phyloP scores from a whole-genome alignment of 2,797 vertebrate species.

The Gymnoscopelus braueri region DNA sequence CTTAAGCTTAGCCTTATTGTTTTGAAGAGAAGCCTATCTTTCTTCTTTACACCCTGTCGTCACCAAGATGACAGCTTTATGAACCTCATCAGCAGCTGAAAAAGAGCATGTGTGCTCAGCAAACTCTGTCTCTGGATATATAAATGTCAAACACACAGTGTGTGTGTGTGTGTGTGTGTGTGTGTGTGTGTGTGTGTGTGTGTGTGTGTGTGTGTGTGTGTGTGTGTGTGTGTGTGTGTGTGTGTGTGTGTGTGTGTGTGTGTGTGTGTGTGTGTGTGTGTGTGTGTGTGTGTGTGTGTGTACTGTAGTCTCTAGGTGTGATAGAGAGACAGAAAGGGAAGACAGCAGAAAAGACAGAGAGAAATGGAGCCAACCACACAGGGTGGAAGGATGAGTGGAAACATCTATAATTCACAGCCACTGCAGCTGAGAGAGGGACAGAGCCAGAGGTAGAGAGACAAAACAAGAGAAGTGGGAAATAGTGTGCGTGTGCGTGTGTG shows the following conservation, averaged over 20 bases:
- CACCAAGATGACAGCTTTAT: not conserved
- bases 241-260: not conserved
- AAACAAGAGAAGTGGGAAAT: constrained; percentile 10
- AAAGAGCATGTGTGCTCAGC: constrained; percentile 4
- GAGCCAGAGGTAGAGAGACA: constrained; percentile 11
- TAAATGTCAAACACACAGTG: not conserved
- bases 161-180: constrained; percentile 1
- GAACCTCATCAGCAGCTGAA: not conserved
- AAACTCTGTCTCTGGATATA: constrained; percentile 7
- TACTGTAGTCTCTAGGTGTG: too few species aligned
- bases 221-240: not conserved
- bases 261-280: not conserved
- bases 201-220: not conserved
- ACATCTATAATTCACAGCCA: constrained; percentile 51
- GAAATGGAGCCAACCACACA: constrained; percentile 6
- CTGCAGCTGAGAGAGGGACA: constrained; percentile 26
- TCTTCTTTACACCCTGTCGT: constrained; percentile 4
- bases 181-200: not conserved
- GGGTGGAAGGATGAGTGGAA: constrained; percentile 3
- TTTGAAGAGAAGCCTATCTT: not conserved
- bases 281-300: not conserved
- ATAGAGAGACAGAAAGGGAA: not conserved
- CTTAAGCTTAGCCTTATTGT: too few species aligned
- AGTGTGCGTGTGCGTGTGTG: too few species aligned
- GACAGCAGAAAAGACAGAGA: constrained; percentile 4